Base-by-base conservation (phyloP, 2,888 invertebrate species). In the Platycheirus albimanus region DNA sequence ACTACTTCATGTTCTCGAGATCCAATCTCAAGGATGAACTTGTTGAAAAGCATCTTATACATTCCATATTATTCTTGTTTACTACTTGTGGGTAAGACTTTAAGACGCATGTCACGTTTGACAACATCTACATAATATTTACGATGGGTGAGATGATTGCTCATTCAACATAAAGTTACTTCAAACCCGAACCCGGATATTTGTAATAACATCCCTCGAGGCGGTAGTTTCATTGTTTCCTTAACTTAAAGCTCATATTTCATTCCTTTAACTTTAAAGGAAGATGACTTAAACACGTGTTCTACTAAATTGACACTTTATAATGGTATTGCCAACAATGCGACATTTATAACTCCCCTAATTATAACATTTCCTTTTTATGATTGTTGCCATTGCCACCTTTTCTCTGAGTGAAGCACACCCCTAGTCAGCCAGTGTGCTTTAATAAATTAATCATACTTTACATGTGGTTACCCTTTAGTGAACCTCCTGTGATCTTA, bases 381-480 rank as follows among this genome's bases (percentile, higher is more conserved):
- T 58, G 49, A 49, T 67, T 41, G 43, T 24, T 58, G 30, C 30
- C 36, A 19, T 58, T 24, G 24, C 6, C 8, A 24, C 41, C 38
- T 58, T 41, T 58, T 58, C n/a, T n/a, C n/a, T n/a, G n/a, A n/a
- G 5, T 41, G 41, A n/a, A 20, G 17, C 47, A 43, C 24, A 24
- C 63, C 61, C 47, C 58, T 38, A 72, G 24, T 10, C 24, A n/a
- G n/a, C n/a, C n/a, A n/a, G n/a, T 24, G 41, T 41, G 41, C 15
- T 41, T 58, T 67, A 72, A 67, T 72, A 72, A 72, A 58, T 72
- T 72, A 52, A 58, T 58, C 56, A 58, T 79, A 54, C 67, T 49
- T 67, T 72, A 54, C 61, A 41, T 72, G 67, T 63, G 78, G 74
- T 72, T 79, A 67, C 67, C 61, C 61, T 63, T 71, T 66, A 19